phyloP scores from a whole-genome alignment of 2,797 vertebrate species.

The Alca torda region DNA sequence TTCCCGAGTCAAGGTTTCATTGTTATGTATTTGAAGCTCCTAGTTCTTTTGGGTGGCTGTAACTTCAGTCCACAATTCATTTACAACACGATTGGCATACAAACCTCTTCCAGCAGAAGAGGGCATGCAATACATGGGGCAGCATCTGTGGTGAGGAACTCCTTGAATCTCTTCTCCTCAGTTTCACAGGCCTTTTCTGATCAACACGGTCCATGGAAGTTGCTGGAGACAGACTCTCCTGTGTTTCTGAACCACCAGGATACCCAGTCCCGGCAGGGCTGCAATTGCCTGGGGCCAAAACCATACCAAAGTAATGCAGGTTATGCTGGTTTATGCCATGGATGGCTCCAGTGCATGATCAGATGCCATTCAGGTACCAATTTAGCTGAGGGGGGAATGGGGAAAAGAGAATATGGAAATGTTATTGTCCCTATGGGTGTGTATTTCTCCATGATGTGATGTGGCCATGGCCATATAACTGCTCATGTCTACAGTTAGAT shows the following conservation, averaged over 20 bases:
- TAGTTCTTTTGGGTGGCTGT: not conserved
- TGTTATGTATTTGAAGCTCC: not conserved
- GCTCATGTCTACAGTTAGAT: not conserved
- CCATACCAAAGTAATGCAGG: not conserved
- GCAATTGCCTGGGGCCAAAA: not conserved
- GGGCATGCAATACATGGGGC: not conserved
- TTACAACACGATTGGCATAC: not conserved
- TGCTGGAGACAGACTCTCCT: not conserved
- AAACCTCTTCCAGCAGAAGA: not conserved
- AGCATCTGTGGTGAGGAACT: not conserved
- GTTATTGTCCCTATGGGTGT: not conserved
- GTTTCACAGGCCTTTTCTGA: not conserved
- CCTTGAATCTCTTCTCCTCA: not conserved
- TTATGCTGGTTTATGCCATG: not conserved
- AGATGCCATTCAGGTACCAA: rapidly evolving
- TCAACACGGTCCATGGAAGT: rapidly evolving
- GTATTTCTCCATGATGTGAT: not conserved
- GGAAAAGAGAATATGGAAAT: not conserved
- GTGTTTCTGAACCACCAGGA: not conserved
- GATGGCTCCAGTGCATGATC: not conserved
- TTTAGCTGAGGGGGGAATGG: not conserved
- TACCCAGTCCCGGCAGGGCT: not conserved
- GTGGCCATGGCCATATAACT: not conserved
- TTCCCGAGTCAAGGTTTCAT: not conserved
- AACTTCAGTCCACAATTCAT: not conserved